Percentiles rank a stretch among this genome's conserved stretches.
These are phyloP conservation scores for Melanchra persicariae DNA, from an alignment of 2,888 invertebrate species.

Conservation along the genomic window DNA sequence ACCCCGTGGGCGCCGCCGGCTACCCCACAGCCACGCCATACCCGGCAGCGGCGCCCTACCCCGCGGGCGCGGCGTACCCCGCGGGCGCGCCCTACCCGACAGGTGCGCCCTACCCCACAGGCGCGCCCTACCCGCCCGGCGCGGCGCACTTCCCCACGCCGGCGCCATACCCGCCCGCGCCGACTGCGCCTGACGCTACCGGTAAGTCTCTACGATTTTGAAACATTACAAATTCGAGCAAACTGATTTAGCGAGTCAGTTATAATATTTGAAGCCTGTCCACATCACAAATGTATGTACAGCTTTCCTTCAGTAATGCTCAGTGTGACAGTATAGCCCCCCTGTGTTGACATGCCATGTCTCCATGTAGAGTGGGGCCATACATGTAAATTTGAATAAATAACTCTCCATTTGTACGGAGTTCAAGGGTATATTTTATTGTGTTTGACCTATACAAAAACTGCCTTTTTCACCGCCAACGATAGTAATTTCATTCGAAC, in stretches of 20 bases:
- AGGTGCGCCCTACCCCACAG: constrained; percentile 47
- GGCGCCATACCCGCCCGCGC: constrained; percentile 63
- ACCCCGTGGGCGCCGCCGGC: constrained; percentile 50
- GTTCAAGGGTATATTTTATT: background rate
- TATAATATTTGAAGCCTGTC: background rate
- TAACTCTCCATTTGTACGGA: background rate
- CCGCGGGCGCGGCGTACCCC: constrained; percentile 66
- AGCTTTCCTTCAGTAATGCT: background rate
- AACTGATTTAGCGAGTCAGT: background rate
- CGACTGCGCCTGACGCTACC: constrained; percentile 79
- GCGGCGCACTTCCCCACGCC: constrained; percentile 53
- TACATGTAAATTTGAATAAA: constrained; percentile 4
- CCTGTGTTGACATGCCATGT: background rate
- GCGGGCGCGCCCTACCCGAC: constrained; percentile 60
- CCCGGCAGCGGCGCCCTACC: constrained; percentile 47
- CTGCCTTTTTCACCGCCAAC: background rate
- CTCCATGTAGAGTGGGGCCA: too few relatives aligned
- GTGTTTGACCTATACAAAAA: background rate
- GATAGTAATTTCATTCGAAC: background rate
- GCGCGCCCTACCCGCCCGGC: constrained; percentile 48
- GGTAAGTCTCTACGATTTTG: constrained; percentile 67
- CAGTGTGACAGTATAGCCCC: background rate
- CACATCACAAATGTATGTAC: too few relatives aligned
- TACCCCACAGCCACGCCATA: constrained; percentile 55
- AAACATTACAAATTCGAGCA: background rate